Evolutionary conservation across 2,113 vertebrate genomes (phyloP).

Genomic region (Lycocorax pyrrhopterus): DNA sequence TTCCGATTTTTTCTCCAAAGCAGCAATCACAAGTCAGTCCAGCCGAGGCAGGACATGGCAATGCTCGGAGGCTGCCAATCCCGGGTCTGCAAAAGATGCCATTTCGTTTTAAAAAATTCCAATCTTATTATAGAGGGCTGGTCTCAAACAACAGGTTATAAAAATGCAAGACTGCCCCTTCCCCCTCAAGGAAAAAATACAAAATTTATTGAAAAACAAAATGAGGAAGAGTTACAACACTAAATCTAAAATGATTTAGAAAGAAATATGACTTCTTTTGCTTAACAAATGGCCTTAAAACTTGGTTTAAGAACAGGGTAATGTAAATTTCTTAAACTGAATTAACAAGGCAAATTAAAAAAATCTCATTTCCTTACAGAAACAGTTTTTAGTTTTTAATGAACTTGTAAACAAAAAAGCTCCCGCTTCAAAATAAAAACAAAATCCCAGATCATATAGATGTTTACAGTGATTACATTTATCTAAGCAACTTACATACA

Average conservation of each 20-base stretch:
- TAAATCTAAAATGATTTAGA: constrained; percentile 76
- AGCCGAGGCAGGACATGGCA: constrained; percentile 46
- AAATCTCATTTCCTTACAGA: constrained; percentile 78
- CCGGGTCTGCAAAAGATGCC: constrained; percentile 64
- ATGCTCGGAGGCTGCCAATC: constrained; percentile 28
- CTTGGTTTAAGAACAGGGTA: constrained; percentile 71
- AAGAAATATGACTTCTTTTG: constrained; percentile 69
- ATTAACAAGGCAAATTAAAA: constrained; percentile 77
- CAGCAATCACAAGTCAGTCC: constrained; percentile 61
- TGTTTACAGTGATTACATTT: constrained; percentile 89
- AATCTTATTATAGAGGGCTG: constrained; percentile 61
- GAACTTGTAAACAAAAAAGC: constrained; percentile 86
- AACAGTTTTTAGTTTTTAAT: constrained; percentile 83
- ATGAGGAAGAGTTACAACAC: constrained; percentile 69
- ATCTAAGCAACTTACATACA: constrained; percentile 92
- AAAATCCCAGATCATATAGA: constrained; percentile 82
- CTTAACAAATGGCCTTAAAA: constrained; percentile 73
- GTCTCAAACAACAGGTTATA: constrained; percentile 67
- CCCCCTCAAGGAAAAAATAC: constrained; percentile 69
- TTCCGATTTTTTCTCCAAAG: constrained; percentile 40
- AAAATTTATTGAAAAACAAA: constrained; percentile 74
- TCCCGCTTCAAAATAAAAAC: constrained; percentile 82
- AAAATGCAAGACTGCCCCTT: constrained; percentile 73
- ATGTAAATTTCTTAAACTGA: constrained; percentile 72
- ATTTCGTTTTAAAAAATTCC: neutral